Evolutionary conservation across 2,113 vertebrate genomes (phyloP).

Genomic region (Notarius quadriscutis): DNA sequence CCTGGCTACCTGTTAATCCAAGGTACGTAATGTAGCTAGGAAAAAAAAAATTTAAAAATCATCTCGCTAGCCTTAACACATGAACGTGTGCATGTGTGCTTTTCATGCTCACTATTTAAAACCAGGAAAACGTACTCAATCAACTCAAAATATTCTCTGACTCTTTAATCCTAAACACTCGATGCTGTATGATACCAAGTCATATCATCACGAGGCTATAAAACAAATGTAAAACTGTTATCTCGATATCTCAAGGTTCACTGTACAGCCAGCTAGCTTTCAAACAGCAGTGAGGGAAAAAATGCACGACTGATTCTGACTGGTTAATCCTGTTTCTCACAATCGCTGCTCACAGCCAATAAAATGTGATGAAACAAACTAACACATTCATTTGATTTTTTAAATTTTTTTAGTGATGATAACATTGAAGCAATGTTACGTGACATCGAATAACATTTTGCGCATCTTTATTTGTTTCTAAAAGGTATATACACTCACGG

Average conservation of each 20-base stretch:
- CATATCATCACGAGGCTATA: neutral
- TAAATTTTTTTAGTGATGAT: too few species aligned
- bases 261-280: neutral
- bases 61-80: too few species aligned
- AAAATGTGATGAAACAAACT: neutral
- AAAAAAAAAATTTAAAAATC: too few species aligned
- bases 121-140: neutral
- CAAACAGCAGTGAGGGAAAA: neutral
- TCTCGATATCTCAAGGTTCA: neutral
- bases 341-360: neutral
- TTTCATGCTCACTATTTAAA: neutral
- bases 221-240: neutral
- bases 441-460: too few species aligned
- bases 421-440: neutral
- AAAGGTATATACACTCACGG: neutral
- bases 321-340: neutral
- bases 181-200: neutral
- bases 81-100: too few species aligned
- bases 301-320: neutral
- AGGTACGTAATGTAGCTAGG: too few species aligned
- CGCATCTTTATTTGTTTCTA: neutral
- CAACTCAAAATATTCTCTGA: neutral
- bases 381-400: neutral
- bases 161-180: too few species aligned
- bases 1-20: too few species aligned